A percentile compares a stretch with the other conserved stretches of the same genome.
These are phyloP conservation scores for Grammomys surdaster DNA, from an alignment of 2,113 vertebrate genomes.

Conservation along the genomic window DNA sequence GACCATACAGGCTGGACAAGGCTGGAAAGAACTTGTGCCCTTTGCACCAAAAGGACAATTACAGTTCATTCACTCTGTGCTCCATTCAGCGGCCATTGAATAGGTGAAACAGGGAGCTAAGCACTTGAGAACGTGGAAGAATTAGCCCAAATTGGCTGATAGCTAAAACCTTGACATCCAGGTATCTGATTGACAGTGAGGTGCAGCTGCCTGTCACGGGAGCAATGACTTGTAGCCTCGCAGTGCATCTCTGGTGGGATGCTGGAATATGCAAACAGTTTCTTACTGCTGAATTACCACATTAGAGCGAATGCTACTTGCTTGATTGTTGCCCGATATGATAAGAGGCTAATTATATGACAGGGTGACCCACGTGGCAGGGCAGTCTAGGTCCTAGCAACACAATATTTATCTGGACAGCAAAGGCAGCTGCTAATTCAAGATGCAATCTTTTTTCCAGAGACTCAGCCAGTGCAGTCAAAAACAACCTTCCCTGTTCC, in stretches of 20 bases:
- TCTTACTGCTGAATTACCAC: constrained; percentile 40
- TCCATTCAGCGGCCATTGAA: fast-evolving
- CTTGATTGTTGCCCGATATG: constrained; percentile 71
- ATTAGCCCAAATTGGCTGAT: too few species aligned
- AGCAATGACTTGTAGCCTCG: fast-evolving
- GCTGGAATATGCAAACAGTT: not conserved
- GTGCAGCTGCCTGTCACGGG: not conserved
- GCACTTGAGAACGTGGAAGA: not conserved
- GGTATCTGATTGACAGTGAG: not conserved
- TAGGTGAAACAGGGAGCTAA: not conserved
- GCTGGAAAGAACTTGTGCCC: fast-evolving
- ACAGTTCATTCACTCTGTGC: not conserved
- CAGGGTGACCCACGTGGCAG: constrained; percentile 67
- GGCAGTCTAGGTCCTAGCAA: constrained; percentile 68
- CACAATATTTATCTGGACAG: constrained; percentile 76
- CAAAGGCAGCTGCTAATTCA: constrained; percentile 76
- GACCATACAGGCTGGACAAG: fast-evolving
- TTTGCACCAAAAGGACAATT: not conserved
- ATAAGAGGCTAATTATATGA: constrained; percentile 78
- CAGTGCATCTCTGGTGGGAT: not conserved
- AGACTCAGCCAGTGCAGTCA: constrained; percentile 58
- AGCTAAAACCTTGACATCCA: not conserved
- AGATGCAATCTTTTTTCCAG: constrained; percentile 80
- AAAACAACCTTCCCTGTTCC: constrained; percentile 26
- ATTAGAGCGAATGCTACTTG: not conserved